These are phyloP conservation scores for Gibbula magus DNA, from an alignment of 2,888 invertebrate genomes.

Conservation along the genomic window DNA sequence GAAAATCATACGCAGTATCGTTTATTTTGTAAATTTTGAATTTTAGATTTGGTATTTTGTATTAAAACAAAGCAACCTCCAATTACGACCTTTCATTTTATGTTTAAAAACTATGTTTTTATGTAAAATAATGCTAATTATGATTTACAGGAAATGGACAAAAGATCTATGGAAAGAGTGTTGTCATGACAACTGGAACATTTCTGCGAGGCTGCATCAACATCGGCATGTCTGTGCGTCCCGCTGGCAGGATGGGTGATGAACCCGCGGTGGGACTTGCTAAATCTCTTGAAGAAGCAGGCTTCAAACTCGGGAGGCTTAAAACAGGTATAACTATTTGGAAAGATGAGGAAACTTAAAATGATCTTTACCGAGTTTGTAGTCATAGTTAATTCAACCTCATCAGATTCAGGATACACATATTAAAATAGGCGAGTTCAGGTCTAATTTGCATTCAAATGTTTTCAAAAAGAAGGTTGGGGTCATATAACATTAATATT, in stretches of 20 bases:
- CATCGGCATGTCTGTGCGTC: conserved; percentile 84
- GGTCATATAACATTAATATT: too few relatives aligned
- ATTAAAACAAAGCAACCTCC: too few relatives aligned
- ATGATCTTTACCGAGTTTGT: neutral
- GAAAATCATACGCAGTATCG: too few relatives aligned
- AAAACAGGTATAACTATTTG: conserved; percentile 90
- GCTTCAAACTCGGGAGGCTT: conserved; percentile 85
- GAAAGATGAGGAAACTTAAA: neutral
- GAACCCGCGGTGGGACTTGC: conserved; percentile 84
- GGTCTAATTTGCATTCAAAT: too few relatives aligned
- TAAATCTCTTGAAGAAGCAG: conserved; percentile 82
- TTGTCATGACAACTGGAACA: conserved; percentile 91
- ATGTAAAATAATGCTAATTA: too few relatives aligned
- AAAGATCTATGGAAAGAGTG: conserved; percentile 78
- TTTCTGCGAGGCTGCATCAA: conserved; percentile 90
- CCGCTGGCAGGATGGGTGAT: conserved; percentile 90
- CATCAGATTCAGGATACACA: neutral
- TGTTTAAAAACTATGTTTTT: too few relatives aligned
- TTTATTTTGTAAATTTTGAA: neutral
- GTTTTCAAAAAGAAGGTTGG: too few relatives aligned
- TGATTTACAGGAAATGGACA: conserved; percentile 62
- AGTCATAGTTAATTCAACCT: neutral
- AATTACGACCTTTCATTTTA: too few relatives aligned
- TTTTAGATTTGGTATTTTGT: too few relatives aligned
- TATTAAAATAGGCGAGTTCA: neutral